Percentiles rank a stretch among this genome's conserved stretches.
These are phyloP conservation scores for Imbricaverruca yamaguchii DNA, from an alignment of 2,888 invertebrate species.

Conservation along the genomic window DNA sequence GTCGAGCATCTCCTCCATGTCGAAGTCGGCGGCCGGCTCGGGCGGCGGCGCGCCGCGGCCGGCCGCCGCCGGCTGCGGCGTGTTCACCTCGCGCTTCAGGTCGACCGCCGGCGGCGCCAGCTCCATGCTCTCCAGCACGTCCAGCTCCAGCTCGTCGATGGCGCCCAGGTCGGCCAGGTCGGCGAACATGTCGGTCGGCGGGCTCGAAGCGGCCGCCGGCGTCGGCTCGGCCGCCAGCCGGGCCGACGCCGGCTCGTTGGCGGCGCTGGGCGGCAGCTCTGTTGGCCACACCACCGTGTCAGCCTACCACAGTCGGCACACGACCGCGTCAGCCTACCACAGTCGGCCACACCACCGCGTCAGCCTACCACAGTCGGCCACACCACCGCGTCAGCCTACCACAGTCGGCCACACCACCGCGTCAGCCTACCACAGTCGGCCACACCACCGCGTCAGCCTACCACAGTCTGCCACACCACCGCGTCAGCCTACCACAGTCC, in stretches of 20 bases:
- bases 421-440: too few relatives aligned
- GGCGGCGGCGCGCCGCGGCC: not conserved
- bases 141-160: slow-evolving; percentile 21
- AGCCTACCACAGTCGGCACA: too few relatives aligned
- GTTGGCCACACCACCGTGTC: slow-evolving; percentile 16
- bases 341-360: too few relatives aligned
- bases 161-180: slow-evolving; percentile 6
- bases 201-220: not conserved
- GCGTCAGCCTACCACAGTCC: too few relatives aligned
- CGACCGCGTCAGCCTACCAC: too few relatives aligned
- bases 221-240: not conserved
- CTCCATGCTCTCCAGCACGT: not conserved
- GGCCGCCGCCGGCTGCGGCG: not conserved
- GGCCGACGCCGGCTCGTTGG: slow-evolving; percentile 37
- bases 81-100: slow-evolving; percentile 15
- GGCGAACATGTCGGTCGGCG: not conserved
- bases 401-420: too few relatives aligned
- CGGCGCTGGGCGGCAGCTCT: slow-evolving; percentile 82
- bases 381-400: too few relatives aligned
- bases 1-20: slow-evolving; percentile 3
- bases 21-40: not conserved
- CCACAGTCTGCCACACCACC: too few relatives aligned
- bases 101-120: not conserved
- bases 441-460: too few relatives aligned
- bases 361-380: too few relatives aligned